A percentile compares a stretch with the other conserved stretches of the same genome.
These are phyloP conservation scores for Whitmania pigra DNA, from an alignment of 1,140 invertebrate species.

Conservation along the genomic window DNA sequence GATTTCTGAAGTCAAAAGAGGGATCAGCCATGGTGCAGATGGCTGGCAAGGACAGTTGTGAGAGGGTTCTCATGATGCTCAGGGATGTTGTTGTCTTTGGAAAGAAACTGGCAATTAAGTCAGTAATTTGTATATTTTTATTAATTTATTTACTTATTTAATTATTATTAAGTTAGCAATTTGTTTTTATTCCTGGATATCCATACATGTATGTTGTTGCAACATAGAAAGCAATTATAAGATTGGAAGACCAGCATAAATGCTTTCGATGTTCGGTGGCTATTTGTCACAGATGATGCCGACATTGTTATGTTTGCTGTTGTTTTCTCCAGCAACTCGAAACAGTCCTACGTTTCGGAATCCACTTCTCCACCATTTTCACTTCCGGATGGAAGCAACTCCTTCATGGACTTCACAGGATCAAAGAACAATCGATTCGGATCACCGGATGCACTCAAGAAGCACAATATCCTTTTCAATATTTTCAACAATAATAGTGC, in stretches of 20 bases:
- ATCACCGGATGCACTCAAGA: conserved; percentile 48
- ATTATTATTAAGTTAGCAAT: background rate
- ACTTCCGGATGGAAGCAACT: conserved; percentile 81
- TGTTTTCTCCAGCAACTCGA: conserved; percentile 59
- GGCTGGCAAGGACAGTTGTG: conserved; percentile 82
- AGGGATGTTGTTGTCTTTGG: conserved; percentile 76
- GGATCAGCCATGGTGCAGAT: conserved; percentile 99
- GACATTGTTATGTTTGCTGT: background rate
- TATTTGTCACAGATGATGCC: background rate
- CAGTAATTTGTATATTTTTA: conserved; percentile 28
- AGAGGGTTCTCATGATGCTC: conserved; percentile 81
- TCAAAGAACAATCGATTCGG: conserved; percentile 79
- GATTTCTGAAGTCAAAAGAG: conserved; percentile 95
- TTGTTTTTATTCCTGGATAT: background rate
- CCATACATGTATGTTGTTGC: background rate
- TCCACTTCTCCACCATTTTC: conserved; percentile 84
- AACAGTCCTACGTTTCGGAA: conserved; percentile 88
- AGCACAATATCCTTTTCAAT: conserved; percentile 44
- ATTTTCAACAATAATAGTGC: background rate
- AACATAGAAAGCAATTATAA: background rate
- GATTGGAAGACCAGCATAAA: background rate
- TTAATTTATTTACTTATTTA: background rate
- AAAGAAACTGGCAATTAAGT: conserved; percentile 52
- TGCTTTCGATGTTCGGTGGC: background rate
- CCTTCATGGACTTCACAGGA: conserved; percentile 91